Evolutionary conservation across 2,113 vertebrate species (phyloP).

Genomic region (Hyperopisus bebe): DNA sequence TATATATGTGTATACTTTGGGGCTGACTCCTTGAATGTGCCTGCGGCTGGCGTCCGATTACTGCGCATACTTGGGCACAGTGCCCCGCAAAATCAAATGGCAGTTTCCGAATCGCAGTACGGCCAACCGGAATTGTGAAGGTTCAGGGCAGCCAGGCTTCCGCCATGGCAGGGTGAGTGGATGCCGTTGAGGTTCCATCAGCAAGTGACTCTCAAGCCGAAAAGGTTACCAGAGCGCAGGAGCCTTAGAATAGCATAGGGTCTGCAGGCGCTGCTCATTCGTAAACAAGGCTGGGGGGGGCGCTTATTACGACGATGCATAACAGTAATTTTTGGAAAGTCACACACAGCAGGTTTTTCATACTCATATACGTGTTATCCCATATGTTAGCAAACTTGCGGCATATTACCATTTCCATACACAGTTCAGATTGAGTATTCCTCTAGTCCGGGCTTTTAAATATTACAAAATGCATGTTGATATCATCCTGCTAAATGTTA

Average conservation of each 20-base stretch:
- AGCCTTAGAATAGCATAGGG: background rate
- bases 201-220: background rate
- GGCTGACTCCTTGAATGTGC: background rate
- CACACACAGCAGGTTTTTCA: background rate
- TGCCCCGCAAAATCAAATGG: background rate
- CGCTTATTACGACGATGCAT: background rate
- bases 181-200: background rate
- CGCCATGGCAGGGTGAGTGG: background rate
- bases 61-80: slow-evolving; percentile 11
- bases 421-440: background rate
- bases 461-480: background rate
- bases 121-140: slow-evolving; percentile 37
- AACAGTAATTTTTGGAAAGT: background rate
- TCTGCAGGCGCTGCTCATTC: background rate
- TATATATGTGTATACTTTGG: background rate
- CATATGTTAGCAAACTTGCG: background rate
- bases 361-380: background rate
- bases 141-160: slow-evolving; percentile 11
- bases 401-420: background rate
- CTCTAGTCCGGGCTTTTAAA: background rate
- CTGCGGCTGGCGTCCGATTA: background rate
- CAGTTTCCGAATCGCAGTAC: slow-evolving; percentile 32
- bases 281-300: background rate
- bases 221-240: background rate
- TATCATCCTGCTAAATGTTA: background rate